Percentiles rank a stretch among this genome's conserved stretches.
phyloP scores from a whole-genome alignment of 2,797 vertebrate species.

The Myotis daubentonii region DNA sequence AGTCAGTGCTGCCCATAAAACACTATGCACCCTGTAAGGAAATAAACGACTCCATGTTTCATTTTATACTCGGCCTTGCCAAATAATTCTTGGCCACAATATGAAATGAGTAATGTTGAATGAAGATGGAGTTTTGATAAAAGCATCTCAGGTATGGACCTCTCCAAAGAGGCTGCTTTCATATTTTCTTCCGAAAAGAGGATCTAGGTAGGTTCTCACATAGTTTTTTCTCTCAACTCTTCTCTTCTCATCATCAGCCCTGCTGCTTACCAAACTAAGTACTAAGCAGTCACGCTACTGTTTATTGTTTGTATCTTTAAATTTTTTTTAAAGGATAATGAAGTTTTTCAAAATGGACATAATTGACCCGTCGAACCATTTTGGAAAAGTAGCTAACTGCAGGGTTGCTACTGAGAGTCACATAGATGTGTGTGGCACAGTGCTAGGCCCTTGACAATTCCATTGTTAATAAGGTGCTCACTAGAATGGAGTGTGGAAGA shows the following conservation, averaged over 20 bases:
- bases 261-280: not conserved
- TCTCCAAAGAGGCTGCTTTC: not conserved
- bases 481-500: not conserved
- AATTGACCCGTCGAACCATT: not conserved
- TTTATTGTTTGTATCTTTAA: not conserved
- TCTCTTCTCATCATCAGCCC: not conserved
- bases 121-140: not conserved
- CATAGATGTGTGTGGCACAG: not conserved
- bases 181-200: not conserved
- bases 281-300: not conserved
- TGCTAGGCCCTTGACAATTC: too few species aligned
- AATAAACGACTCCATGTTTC: not conserved
- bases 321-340: not conserved
- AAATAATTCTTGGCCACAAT: not conserved
- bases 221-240: not conserved
- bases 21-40: not conserved
- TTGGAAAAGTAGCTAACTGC: not conserved
- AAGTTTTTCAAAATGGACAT: not conserved
- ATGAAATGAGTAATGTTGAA: not conserved
- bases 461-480: not conserved
- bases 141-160: not conserved
- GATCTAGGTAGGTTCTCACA: not conserved
- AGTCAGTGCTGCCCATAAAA: conserved; percentile 55
- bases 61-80: conserved; percentile 64
- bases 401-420: not conserved